Evolutionary conservation across 2,113 vertebrate genomes (phyloP), one percentile per base, ranked within the genome.

Genomic region (Percina caprodes): DNA sequence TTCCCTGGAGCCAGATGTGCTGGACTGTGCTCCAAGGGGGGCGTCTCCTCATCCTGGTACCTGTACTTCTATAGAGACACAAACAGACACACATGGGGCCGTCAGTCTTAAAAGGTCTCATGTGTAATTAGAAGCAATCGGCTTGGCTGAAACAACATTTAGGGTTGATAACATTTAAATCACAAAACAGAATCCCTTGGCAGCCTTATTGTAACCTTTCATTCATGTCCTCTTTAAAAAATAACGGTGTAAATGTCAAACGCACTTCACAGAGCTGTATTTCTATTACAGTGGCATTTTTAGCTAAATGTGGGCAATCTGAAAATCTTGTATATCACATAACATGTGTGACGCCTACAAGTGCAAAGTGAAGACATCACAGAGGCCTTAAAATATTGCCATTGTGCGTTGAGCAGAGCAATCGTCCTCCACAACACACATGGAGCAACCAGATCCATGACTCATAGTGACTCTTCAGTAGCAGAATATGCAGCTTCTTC

Each of bases 21-120:
- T 56, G 97, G 97, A 91, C 97, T 96, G 91, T 97, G 97, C 91
- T 99, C 98, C 94, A 97, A 95, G 30, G 97, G 96, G 82, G 96
- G 95, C 75, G 96, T 95, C 80, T 98, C 97, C 93, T 99, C 98
- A 97, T 99, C 98, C 91, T 98, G 98, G 90, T 98, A 99, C 85
- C 97, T 95, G 90, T 97, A 99, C 94, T 99, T 99, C 98, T 99
- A 86, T 65, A 92, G 18, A 82, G 21, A 83, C 24, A 83, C 48
- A 79, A 45, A 88, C 16, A 89, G 19, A 85, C 15, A 56, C 2
- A 77, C 33, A 76, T 0, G 26, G 46, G 52, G 11, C 1, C 24
- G 48, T 85, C 70, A 90, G 67, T 79, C 21, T 23, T 6, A 54
- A 18, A 33, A 35, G 76, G 68, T 75, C 46, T 69, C 49, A 61